phyloP scores from a whole-genome alignment of 2,797 vertebrate species.

The Onychomys leucogaster region DNA sequence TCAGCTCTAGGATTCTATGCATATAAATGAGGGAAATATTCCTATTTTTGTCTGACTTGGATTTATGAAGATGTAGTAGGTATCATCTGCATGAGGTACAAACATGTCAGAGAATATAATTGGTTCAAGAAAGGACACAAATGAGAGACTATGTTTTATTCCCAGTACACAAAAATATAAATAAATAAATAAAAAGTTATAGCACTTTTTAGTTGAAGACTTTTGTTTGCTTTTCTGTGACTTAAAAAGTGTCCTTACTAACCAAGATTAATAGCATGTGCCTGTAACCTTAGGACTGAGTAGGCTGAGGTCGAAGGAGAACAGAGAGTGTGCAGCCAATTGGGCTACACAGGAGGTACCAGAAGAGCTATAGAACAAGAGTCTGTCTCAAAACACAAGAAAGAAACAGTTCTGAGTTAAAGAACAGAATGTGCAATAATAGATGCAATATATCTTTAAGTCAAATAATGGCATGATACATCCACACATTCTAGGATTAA shows the following conservation, averaged over 20 bases:
- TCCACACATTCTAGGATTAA: background rate
- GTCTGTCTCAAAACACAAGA: background rate
- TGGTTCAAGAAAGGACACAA: background rate
- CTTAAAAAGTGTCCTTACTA: background rate
- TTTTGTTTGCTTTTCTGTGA: background rate
- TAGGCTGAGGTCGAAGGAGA: background rate
- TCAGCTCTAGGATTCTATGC: background rate
- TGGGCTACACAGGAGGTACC: background rate
- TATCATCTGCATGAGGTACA: background rate
- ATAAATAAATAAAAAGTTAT: background rate
- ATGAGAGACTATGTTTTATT: background rate
- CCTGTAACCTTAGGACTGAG: background rate
- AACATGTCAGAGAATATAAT: background rate
- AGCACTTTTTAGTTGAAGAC: background rate
- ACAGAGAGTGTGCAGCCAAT: background rate
- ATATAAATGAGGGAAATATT: background rate
- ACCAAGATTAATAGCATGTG: background rate
- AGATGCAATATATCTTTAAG: background rate
- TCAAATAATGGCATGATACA: background rate
- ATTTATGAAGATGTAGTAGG: background rate
- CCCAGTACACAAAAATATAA: background rate
- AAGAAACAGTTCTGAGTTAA: background rate
- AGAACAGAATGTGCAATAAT: background rate
- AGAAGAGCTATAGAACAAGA: background rate
- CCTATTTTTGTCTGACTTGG: background rate